A percentile compares a stretch with the other conserved stretches of the same genome.
Conservation (phyloP, 2,888 invertebrate genomes). For the Macaria notata region DNA sequence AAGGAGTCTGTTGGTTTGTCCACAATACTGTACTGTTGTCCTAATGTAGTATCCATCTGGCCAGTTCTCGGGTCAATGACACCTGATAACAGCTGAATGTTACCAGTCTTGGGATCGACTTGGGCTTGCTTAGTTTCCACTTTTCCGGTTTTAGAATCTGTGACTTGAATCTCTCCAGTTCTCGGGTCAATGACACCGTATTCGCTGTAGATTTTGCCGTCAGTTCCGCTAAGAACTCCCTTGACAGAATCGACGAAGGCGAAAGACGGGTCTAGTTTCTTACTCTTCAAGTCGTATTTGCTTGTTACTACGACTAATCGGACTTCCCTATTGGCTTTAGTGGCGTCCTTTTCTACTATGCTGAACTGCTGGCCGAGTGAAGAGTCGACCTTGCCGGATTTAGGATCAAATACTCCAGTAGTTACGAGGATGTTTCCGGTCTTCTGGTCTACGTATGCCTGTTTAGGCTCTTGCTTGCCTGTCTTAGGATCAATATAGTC, state of each 20-base stretch:
- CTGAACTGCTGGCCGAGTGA: conserved; percentile 86
- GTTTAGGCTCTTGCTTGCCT: conserved; percentile 84
- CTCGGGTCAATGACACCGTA: conserved; percentile 84
- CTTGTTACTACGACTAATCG: conserved; percentile 83
- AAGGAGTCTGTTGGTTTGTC: conserved; percentile 80
- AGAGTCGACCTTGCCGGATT: conserved; percentile 85
- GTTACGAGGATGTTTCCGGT: conserved; percentile 86
- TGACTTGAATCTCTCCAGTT: conserved; percentile 75
- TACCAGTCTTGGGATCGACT: conserved; percentile 79
- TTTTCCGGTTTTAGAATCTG: conserved; percentile 70
- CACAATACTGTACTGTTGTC: conserved; percentile 83
- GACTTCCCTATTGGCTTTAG: conserved; percentile 84
- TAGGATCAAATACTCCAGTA: conserved; percentile 84
- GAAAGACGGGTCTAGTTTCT: conserved; percentile 77
- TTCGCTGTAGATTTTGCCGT: conserved; percentile 84
- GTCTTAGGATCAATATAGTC: conserved; percentile 84
- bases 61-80: conserved; percentile 83
- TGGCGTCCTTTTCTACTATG: conserved; percentile 85
- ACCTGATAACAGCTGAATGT: conserved; percentile 77
- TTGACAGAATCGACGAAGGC: conserved; percentile 75
- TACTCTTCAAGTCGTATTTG: conserved; percentile 81
- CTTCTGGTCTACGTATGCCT: conserved; percentile 87
- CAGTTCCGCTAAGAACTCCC: conserved; percentile 79
- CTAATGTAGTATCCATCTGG: conserved; percentile 79
- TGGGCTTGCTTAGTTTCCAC: conserved; percentile 68